Conservation (phyloP, 2,888 invertebrate genomes). For the Crossocerus cetratus region DNA sequence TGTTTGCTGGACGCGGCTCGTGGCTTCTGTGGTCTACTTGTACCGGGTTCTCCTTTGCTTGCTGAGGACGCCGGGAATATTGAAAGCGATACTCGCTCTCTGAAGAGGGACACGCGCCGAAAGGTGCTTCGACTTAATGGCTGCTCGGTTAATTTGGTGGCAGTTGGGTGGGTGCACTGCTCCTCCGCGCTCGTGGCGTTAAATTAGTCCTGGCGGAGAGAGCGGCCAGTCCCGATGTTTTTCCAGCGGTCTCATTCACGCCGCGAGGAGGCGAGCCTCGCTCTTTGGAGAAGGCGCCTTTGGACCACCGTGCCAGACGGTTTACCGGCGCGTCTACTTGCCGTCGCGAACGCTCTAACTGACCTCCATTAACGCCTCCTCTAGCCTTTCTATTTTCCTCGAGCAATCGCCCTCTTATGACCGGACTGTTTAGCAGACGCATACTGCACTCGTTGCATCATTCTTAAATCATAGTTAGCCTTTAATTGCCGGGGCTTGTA, state of each 20-base stretch:
- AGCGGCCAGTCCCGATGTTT: neutral
- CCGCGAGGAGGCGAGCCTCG: neutral
- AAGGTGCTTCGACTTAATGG: too few relatives aligned
- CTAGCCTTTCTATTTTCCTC: constrained; percentile 1
- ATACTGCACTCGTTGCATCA: too few relatives aligned
- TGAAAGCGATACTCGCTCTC: too few relatives aligned
- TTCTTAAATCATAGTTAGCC: too few relatives aligned
- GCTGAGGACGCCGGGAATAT: too few relatives aligned
- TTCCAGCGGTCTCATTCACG: neutral
- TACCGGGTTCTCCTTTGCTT: too few relatives aligned
- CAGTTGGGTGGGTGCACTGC: too few relatives aligned
- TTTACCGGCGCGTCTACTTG: constrained; percentile 3
- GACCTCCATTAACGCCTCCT: constrained; percentile 9
- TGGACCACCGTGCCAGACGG: neutral
- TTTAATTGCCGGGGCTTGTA: too few relatives aligned
- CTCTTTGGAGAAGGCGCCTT: neutral
- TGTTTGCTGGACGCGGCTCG: too few relatives aligned
- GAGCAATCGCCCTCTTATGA: neutral
- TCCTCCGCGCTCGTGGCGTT: neutral
- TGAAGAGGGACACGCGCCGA: too few relatives aligned
- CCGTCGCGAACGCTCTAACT: neutral
- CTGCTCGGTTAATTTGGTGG: too few relatives aligned
- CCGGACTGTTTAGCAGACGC: neutral
- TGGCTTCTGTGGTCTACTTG: too few relatives aligned
- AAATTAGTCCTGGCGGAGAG: neutral